Evolutionary conservation across 2,888 invertebrate species (phyloP).

Genomic region (Hofmannophila pseudospretella): DNA sequence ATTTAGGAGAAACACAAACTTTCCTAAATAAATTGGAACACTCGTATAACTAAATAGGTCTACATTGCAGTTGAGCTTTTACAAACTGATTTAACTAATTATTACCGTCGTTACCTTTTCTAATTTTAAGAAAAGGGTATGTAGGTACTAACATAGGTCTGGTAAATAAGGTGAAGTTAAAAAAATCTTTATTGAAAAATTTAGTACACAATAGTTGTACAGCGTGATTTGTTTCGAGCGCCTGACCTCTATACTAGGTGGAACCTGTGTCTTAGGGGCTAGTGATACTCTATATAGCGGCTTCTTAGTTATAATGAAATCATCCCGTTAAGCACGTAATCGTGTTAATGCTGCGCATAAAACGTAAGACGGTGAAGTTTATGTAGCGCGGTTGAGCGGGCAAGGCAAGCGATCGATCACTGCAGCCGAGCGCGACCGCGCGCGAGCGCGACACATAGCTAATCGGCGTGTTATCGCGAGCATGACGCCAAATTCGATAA

Average conservation of each 20-base stretch:
- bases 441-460: slow-evolving; percentile 26
- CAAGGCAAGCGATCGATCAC: slow-evolving; percentile 44
- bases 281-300: too few relatives aligned
- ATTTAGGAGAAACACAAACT: slow-evolving; percentile 36
- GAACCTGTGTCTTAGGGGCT: neutral
- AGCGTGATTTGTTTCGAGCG: too few relatives aligned
- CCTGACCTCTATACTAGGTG: too few relatives aligned
- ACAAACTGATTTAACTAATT: too few relatives aligned
- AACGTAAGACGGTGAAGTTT: slow-evolving; percentile 22
- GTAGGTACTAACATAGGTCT: too few relatives aligned
- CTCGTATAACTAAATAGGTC: slow-evolving; percentile 25
- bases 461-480: slow-evolving; percentile 42
- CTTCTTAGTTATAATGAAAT: slow-evolving; percentile 1
- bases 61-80: neutral
- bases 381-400: slow-evolving; percentile 18
- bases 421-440: slow-evolving; percentile 15
- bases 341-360: slow-evolving; percentile 22
- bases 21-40: slow-evolving; percentile 40
- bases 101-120: too few relatives aligned
- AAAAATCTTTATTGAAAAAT: too few relatives aligned
- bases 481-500: slow-evolving; percentile 41
- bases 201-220: too few relatives aligned
- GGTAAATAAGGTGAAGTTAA: too few relatives aligned
- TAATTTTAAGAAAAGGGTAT: too few relatives aligned
- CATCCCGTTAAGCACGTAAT: slow-evolving; percentile 14